Conservation (phyloP, 2,113 vertebrate genomes). For the Bubalus kerabau region DNA sequence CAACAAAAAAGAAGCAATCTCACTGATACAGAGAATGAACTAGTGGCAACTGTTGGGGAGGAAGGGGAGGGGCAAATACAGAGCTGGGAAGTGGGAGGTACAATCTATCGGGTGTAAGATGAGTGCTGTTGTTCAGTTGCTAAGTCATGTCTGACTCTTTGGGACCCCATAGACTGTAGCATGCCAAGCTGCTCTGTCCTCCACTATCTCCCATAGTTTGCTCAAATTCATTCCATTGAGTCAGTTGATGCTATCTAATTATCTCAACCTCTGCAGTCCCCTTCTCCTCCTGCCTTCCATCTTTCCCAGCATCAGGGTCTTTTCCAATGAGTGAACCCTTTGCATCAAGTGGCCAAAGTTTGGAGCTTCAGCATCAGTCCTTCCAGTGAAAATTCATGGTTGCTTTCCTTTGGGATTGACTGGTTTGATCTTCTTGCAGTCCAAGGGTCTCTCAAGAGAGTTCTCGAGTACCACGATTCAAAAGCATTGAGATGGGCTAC, state of each 20-base stretch:
- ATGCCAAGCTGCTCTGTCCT: background rate
- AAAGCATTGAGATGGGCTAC: background rate
- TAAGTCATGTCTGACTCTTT: background rate
- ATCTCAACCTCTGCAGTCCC: background rate
- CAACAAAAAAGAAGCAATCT: background rate
- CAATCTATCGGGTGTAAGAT: background rate
- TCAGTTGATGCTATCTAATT: background rate
- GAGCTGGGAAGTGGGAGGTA: background rate
- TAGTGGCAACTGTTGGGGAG: background rate
- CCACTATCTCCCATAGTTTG: background rate
- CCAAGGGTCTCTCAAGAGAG: background rate
- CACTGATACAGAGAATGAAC: background rate
- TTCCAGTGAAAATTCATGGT: background rate
- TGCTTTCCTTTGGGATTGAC: background rate
- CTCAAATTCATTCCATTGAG: background rate
- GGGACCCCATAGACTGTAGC: fast-evolving
- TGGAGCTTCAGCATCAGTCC: background rate
- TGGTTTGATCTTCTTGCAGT: background rate
- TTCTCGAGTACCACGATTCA: background rate
- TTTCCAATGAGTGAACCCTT: background rate
- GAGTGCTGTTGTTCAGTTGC: background rate
- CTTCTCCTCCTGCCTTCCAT: background rate
- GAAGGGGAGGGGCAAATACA: background rate
- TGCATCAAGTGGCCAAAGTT: background rate
- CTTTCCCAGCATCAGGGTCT: background rate